These are phyloP conservation scores for Actinia equina DNA, from an alignment of 64 coral and sea anemone genomes.

Conservation along the genomic window DNA sequence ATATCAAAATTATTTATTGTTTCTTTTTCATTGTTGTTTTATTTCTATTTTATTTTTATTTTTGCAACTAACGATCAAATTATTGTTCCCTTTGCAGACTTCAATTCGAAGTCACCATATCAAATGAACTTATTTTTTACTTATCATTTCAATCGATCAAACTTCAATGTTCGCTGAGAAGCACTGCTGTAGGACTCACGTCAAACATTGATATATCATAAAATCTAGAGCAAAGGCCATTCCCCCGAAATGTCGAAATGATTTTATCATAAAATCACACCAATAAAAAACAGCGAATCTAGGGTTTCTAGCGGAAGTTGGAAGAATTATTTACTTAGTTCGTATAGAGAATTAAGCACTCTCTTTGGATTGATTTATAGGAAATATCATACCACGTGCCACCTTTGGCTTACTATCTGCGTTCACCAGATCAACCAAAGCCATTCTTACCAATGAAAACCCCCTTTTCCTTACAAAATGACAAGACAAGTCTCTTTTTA, in stretches of 20 bases:
- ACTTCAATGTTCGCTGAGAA: neutral
- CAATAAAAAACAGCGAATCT: neutral
- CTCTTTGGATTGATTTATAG: neutral
- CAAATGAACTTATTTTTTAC: neutral
- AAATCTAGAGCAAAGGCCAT: neutral
- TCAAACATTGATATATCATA: neutral
- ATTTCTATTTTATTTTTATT: neutral
- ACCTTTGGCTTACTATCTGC: neutral
- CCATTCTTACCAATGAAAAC: neutral
- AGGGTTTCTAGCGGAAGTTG: conserved; percentile 1
- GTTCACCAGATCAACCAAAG: neutral
- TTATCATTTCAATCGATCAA: neutral
- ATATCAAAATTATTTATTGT: no score
- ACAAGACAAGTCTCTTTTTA: conserved; percentile 1
- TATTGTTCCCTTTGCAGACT: neutral
- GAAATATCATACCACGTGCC: neutral
- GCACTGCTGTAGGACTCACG: neutral
- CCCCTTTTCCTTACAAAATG: neutral
- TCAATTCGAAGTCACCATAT: neutral
- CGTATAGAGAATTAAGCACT: neutral
- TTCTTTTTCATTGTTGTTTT: neutral
- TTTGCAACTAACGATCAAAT: neutral
- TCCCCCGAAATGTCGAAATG: neutral
- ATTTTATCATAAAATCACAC: neutral
- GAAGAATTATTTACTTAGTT: neutral